Conservation (phyloP, 35 echinoderm and acorn worm genomes). For the Apostichopus parvimensis region DNA sequence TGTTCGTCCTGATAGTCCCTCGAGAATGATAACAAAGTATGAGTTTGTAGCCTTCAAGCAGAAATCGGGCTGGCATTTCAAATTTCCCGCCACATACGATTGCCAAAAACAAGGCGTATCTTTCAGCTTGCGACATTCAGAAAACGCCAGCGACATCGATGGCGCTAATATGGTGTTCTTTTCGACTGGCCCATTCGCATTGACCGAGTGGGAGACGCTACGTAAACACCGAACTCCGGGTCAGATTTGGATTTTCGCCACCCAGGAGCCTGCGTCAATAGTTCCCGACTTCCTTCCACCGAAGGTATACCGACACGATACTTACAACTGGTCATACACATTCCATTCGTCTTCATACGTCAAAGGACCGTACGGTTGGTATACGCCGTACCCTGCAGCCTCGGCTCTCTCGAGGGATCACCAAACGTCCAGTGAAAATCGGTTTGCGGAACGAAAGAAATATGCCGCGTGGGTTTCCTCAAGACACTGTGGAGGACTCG, state of each 20-base stretch:
- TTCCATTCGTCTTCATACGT: conserved; percentile 28
- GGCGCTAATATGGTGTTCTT: conserved; percentile 7
- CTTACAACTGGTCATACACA: conserved; percentile 35
- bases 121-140: not conserved
- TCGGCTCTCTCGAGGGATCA: not conserved
- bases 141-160: not conserved
- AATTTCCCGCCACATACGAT: not conserved
- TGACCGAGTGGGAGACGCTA: not conserved
- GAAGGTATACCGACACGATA: conserved; percentile 2
- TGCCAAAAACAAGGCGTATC: not conserved
- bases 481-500: conserved; percentile 6
- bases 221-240: conserved; percentile 1
- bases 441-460: not conserved
- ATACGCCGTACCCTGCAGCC: not conserved
- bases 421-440: not conserved
- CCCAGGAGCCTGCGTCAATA: conserved; percentile 28
- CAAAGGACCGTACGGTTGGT: conserved; percentile 29
- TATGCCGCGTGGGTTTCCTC: not conserved
- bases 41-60: conserved; percentile 12
- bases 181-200: not conserved
- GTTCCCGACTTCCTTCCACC: conserved; percentile 28
- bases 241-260: conserved; percentile 33
- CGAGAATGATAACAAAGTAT: not conserved
- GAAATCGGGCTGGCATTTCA: conserved; percentile 11
- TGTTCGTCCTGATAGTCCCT: no score